Percentiles rank a stretch among this genome's conserved stretches.
Evolutionary conservation across 64 coral and sea anemone species (phyloP).

Genomic region (Trachythela sp.): DNA sequence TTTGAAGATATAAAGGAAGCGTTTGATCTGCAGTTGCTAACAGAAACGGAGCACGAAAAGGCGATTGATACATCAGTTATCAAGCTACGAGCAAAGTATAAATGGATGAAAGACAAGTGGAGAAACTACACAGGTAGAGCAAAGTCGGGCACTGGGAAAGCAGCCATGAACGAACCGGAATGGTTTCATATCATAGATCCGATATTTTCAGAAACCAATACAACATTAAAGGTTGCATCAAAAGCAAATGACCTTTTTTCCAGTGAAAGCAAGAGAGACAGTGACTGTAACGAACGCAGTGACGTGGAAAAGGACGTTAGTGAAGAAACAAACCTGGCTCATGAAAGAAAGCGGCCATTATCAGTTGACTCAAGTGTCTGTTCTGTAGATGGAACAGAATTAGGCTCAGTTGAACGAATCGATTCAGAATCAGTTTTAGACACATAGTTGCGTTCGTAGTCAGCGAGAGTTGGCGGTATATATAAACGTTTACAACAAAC

Average conservation of each 20-base stretch:
- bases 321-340: background rate
- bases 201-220: conserved; percentile 8
- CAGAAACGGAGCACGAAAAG: conserved; percentile 3
- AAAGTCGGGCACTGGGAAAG: background rate
- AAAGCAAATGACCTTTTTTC: background rate
- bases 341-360: background rate
- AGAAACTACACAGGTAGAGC: background rate
- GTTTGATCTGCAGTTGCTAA: conserved; percentile 14
- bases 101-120: conserved; percentile 40
- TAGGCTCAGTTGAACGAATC: no score
- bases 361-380: background rate
- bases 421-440: no score
- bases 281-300: background rate
- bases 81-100: conserved; percentile 54
- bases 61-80: conserved; percentile 46
- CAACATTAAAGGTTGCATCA: background rate
- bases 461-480: no score
- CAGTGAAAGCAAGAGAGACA: background rate
- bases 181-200: conserved; percentile 17
- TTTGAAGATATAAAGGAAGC: conserved; percentile 61
- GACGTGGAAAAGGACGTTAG: background rate
- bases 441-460: no score
- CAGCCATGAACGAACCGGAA: background rate
- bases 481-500: no score
- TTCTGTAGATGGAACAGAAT: no score